Conservation (phyloP, 92 coral and sea anemone genomes). For the Metridium senile region DNA sequence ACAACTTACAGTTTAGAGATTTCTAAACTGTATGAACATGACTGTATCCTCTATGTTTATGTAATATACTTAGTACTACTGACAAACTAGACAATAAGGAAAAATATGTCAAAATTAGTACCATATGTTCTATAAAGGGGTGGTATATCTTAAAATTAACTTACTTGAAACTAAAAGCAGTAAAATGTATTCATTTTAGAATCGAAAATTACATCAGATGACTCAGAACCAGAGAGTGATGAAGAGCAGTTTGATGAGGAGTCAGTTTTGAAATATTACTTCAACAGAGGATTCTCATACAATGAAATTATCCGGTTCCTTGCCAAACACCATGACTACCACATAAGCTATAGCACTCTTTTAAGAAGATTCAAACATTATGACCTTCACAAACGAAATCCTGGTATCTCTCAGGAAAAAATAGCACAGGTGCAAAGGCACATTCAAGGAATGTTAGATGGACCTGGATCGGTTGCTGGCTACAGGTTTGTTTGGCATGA, state of each 20-base stretch:
- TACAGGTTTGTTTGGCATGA: background rate
- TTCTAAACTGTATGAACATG: too few species aligned
- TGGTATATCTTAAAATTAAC: too few species aligned
- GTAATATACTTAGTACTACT: too few species aligned
- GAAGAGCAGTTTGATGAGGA: background rate
- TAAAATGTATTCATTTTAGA: too few species aligned
- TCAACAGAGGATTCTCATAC: conserved; percentile 13
- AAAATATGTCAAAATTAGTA: too few species aligned
- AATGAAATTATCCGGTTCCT: conserved; percentile 3
- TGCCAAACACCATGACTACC: conserved; percentile 11
- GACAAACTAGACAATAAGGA: too few species aligned
- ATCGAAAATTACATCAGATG: background rate
- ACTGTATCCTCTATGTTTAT: too few species aligned
- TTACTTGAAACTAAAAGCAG: too few species aligned
- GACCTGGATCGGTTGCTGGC: background rate
- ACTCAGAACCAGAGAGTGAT: background rate
- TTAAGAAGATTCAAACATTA: background rate
- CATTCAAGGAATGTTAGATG: background rate
- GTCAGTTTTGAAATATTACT: conserved; percentile 5
- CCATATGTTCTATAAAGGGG: too few species aligned
- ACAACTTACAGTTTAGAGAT: too few species aligned
- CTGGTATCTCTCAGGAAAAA: conserved; percentile 5
- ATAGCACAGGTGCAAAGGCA: conserved; percentile 1
- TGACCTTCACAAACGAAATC: background rate
- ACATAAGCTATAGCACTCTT: conserved; percentile 1